A percentile compares a stretch with the other conserved stretches of the same genome.
These are phyloP conservation scores for Bagarius yarrelli DNA, from an alignment of 2,113 vertebrate species.

Conservation along the genomic window DNA sequence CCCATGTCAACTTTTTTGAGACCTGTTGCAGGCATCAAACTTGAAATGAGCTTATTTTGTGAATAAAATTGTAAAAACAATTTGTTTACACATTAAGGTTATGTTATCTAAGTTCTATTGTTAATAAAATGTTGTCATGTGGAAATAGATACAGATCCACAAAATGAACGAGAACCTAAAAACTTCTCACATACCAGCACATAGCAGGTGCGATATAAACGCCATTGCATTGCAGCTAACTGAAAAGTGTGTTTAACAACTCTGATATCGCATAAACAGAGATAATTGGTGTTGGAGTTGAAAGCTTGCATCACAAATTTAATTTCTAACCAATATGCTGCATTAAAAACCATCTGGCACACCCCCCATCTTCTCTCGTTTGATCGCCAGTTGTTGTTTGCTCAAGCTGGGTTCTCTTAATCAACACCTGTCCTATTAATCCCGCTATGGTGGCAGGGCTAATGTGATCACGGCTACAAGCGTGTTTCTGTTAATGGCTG, in stretches of 20 bases:
- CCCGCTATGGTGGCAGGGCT: constrained; percentile 60
- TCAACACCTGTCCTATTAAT: constrained; percentile 75
- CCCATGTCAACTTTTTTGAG: no score
- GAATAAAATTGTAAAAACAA: no score
- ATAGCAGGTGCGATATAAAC: background rate
- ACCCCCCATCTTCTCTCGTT: constrained; percentile 15
- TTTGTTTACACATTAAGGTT: no score
- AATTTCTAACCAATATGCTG: constrained; percentile 73
- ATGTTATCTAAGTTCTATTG: no score
- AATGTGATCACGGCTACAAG: constrained; percentile 54
- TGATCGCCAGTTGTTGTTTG: constrained; percentile 57
- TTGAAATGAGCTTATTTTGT: no score
- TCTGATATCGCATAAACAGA: constrained; percentile 48
- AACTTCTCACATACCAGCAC: background rate
- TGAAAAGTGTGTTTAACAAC: constrained; percentile 47
- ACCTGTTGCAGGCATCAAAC: no score
- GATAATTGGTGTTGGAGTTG: constrained; percentile 56
- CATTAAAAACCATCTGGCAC: constrained; percentile 67
- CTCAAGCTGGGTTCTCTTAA: constrained; percentile 57
- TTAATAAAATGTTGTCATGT: no score
- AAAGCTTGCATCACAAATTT: constrained; percentile 61
- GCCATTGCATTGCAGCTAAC: constrained; percentile 24
- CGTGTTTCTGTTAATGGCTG: constrained; percentile 53
- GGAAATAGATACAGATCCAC: no score
- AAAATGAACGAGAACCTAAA: background rate